Conservation (phyloP, 1,140 invertebrate genomes). For the Pseudomyrmex concolor region DNA sequence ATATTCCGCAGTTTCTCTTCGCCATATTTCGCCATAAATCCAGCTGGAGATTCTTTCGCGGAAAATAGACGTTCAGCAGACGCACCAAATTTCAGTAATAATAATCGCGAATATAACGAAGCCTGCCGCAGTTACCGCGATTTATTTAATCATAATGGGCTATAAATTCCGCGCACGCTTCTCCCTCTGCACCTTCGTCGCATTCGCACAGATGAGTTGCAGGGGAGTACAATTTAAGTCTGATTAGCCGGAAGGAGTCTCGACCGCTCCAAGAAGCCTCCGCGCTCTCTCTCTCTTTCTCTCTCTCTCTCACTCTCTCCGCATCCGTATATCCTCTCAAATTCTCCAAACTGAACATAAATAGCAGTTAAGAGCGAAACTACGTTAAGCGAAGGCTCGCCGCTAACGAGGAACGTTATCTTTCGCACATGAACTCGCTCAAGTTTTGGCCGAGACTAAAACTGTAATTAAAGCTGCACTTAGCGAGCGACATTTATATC, state of each 20-base stretch:
- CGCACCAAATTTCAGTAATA: conserved; percentile 40
- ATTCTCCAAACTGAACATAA: conserved; percentile 61
- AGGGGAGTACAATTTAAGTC: conserved; percentile 56
- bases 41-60: conserved; percentile 16
- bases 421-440: conserved; percentile 56
- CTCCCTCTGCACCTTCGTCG: conserved; percentile 10
- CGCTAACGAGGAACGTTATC: conserved; percentile 51
- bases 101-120: conserved; percentile 40
- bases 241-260: conserved; percentile 49
- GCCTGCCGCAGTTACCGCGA: conserved; percentile 19
- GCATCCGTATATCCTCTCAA: conserved; percentile 57
- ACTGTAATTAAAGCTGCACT: conserved; percentile 56
- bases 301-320: not conserved
- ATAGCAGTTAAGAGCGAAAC: conserved; percentile 59
- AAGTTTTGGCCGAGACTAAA: conserved; percentile 41
- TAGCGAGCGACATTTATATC: conserved; percentile 44
- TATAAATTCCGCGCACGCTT: conserved; percentile 22
- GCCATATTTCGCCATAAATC: conserved; percentile 14
- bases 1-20: not conserved
- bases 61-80: conserved; percentile 3
- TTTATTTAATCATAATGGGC: conserved; percentile 49
- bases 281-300: not conserved
- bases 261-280: conserved; percentile 42
- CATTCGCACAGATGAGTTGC: conserved; percentile 32
- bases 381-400: conserved; percentile 53